Evolutionary conservation across 2,113 vertebrate species (phyloP).

Genomic region (Oryzias javanicus): DNA sequence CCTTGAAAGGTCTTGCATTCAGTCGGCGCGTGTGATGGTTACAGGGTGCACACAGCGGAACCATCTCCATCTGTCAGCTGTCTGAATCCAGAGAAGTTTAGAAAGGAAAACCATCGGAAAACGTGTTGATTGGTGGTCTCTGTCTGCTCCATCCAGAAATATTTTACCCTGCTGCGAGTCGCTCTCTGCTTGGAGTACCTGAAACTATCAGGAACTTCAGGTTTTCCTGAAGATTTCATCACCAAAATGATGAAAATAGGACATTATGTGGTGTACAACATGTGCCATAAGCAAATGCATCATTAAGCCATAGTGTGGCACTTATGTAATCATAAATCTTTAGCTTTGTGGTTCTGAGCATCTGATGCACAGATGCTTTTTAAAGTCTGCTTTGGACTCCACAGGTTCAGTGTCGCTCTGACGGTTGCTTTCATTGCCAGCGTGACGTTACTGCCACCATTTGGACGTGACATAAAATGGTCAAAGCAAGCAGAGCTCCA

Average conservation of each 20-base stretch:
- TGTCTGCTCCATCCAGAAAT: background rate
- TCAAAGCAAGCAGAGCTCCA: conserved; percentile 10
- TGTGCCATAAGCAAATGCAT: background rate
- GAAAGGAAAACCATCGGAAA: background rate
- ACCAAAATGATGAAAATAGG: no score
- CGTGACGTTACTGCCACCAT: conserved; percentile 60
- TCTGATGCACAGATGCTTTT: conserved; percentile 20
- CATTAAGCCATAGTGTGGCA: background rate
- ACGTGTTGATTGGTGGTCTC: background rate
- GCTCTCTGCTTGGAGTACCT: no score
- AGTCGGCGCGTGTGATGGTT: background rate
- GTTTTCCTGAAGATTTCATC: no score
- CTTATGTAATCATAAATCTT: background rate
- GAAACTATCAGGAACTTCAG: no score
- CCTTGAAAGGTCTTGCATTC: background rate
- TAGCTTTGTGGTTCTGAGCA: background rate
- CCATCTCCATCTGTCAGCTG: background rate
- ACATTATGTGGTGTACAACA: background rate
- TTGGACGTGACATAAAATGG: conserved; percentile 43
- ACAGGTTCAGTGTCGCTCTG: background rate
- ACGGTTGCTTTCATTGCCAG: background rate
- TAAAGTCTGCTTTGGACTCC: background rate
- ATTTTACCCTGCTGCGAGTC: background rate
- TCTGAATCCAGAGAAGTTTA: background rate
- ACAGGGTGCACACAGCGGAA: background rate